Base-by-base conservation (phyloP, 1,140 invertebrate genomes). In the Venturia canescens region DNA sequence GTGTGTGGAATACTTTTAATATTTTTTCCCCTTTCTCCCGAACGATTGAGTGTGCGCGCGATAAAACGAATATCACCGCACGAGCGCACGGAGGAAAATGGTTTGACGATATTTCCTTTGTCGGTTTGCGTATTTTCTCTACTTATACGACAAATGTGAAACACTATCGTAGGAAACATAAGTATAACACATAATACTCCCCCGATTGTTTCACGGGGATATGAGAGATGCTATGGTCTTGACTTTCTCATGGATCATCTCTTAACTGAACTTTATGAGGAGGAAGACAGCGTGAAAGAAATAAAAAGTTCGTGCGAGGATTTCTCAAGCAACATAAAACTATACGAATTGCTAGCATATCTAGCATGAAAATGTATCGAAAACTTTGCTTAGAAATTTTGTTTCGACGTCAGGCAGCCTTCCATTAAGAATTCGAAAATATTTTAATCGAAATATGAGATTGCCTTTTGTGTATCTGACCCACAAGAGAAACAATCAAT, bases 201-300 rank as follows among this genome's bases (percentile, higher is more conserved):
- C 48, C 5, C 48, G 48, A 53, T 53, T 5, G 15, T 53, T 53
- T 53, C 15, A 53, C 15, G 48, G 48, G 13, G 15, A 53, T 7
- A 53, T 53, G 48, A 53, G 48, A 53, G 15, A 53, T 53, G 48
- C 3, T 15, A 15, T 15, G 48, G 15, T 53, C 48, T 53, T 53
- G 48, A 53, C 48, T 53, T 53, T 53, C 48, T 53, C 48, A 53
- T 53, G 48, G 48, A 53, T 53, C 48, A 53, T 53, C 48, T 53
- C 48, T 53, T 53, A 7, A 53, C 48, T 53, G 48, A 16, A 53
- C 48, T 53, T 53, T 53, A 53, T 53, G 48, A 53, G 48, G 15
- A 53, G 2, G 13, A 15, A 53, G 48, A 3, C 48, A 15, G 15
- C 48, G 48, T 53, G 48, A 15, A 53, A 53, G 48, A 53, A 53